phyloP scores from a whole-genome alignment of 2,888 invertebrate species.

The Branchellion lobata region DNA sequence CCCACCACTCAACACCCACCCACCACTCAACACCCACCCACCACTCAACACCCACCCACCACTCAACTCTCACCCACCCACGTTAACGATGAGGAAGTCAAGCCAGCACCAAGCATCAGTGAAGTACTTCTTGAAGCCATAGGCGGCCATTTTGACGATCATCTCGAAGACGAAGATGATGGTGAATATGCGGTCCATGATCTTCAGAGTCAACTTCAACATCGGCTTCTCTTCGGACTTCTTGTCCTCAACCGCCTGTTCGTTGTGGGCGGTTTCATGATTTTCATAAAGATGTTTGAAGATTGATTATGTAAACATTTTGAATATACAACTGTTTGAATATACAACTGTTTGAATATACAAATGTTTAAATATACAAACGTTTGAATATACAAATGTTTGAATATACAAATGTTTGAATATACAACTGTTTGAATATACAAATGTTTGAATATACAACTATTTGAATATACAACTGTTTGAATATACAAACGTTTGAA shows the following conservation, averaged over 20 bases:
- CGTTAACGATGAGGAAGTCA: conserved; percentile 97
- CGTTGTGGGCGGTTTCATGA: not conserved
- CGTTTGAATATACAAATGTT: too few relatives aligned
- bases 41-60: not conserved
- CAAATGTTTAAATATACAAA: too few relatives aligned
- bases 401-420: too few relatives aligned
- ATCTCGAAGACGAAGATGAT: conserved; percentile 97
- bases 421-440: too few relatives aligned
- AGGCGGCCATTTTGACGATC: conserved; percentile 96
- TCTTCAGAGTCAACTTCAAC: conserved; percentile 67
- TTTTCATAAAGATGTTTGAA: too few relatives aligned
- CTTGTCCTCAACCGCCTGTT: conserved; percentile 75
- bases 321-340: too few relatives aligned
- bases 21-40: not conserved
- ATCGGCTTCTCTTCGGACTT: conserved; percentile 85
- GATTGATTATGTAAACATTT: too few relatives aligned
- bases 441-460: too few relatives aligned
- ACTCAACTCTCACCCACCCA: conserved; percentile 64
- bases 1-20: too few relatives aligned
- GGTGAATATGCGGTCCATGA: conserved; percentile 91
- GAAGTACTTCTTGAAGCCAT: conserved; percentile 94
- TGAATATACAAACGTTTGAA: too few relatives aligned
- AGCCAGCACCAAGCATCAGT: conserved; percentile 99
- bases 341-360: too few relatives aligned
- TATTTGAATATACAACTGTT: too few relatives aligned